Evolutionary conservation across 2,888 invertebrate species (phyloP).

Genomic region (Ormyrus pomaceus): DNA sequence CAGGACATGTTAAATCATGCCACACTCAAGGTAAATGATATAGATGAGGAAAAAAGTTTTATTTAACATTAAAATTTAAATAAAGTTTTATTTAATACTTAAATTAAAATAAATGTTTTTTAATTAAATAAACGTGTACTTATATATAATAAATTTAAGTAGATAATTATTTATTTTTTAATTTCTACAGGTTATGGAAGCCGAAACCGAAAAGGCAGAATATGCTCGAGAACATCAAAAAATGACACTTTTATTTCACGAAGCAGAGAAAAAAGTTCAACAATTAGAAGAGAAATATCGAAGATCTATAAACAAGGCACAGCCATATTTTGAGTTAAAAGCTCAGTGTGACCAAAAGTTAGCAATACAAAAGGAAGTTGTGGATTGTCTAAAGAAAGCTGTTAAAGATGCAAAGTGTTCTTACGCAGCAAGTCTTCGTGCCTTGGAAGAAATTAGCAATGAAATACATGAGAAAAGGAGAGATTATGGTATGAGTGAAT

Average conservation of each 20-base stretch:
- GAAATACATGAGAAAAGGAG: constrained; percentile 87
- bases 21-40: constrained; percentile 86
- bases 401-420: constrained; percentile 87
- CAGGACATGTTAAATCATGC: constrained; percentile 98
- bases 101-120: neutral
- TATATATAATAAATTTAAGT: too few species aligned
- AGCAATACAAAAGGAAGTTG: constrained; percentile 89
- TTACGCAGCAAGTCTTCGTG: constrained; percentile 89
- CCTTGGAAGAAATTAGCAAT: constrained; percentile 93
- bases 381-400: constrained; percentile 87
- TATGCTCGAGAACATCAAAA: constrained; percentile 92
- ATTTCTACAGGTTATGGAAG: constrained; percentile 87
- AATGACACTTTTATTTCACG: constrained; percentile 87
- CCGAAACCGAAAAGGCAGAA: constrained; percentile 92
- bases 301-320: constrained; percentile 89
- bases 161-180: too few species aligned
- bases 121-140: neutral
- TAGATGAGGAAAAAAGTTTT: neutral
- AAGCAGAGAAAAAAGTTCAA: constrained; percentile 88
- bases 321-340: constrained; percentile 94
- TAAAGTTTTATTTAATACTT: neutral
- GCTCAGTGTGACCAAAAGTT: constrained; percentile 90
- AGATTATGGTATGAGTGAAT: constrained; percentile 76
- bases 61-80: neutral
- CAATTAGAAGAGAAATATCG: constrained; percentile 89